Evolutionary conservation across 2,888 invertebrate genomes (phyloP).

Genomic region (Enchytraeus crypticus): DNA sequence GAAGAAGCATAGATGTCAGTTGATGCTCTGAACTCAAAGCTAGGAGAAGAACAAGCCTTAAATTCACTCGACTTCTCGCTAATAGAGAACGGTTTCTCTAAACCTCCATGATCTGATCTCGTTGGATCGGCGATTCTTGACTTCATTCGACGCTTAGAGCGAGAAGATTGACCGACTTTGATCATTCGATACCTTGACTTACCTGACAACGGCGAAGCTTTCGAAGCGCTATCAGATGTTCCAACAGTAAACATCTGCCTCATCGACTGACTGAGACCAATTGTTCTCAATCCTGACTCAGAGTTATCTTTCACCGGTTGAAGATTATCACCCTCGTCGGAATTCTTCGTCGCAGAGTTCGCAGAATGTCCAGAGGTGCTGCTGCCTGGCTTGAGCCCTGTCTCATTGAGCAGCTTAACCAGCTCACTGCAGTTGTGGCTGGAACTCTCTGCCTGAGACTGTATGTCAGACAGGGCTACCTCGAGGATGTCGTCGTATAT

Average conservation of each 20-base stretch:
- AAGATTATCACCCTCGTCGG: neutral
- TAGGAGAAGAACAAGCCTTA: too few species aligned
- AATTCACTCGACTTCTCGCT: too few species aligned
- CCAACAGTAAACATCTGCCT: neutral
- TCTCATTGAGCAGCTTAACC: conserved; percentile 5
- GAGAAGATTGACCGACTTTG: neutral
- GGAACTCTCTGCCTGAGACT: neutral
- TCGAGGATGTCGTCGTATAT: neutral
- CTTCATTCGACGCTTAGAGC: too few species aligned
- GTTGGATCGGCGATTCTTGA: too few species aligned
- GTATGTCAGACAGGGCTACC: neutral
- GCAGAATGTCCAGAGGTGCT: neutral
- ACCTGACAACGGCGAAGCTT: neutral
- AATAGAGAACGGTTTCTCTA: too few species aligned
- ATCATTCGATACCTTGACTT: neutral
- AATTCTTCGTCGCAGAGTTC: neutral
- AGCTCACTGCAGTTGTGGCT: neutral
- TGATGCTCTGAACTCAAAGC: too few species aligned
- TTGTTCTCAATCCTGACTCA: neutral
- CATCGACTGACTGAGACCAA: neutral
- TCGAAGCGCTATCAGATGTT: neutral
- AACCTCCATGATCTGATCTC: too few species aligned
- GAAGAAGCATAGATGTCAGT: too few species aligned
- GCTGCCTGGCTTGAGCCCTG: neutral
- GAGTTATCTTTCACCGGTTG: too few species aligned